phyloP scores from a whole-genome alignment of 2,888 invertebrate genomes.

The Dryobota labecula region DNA sequence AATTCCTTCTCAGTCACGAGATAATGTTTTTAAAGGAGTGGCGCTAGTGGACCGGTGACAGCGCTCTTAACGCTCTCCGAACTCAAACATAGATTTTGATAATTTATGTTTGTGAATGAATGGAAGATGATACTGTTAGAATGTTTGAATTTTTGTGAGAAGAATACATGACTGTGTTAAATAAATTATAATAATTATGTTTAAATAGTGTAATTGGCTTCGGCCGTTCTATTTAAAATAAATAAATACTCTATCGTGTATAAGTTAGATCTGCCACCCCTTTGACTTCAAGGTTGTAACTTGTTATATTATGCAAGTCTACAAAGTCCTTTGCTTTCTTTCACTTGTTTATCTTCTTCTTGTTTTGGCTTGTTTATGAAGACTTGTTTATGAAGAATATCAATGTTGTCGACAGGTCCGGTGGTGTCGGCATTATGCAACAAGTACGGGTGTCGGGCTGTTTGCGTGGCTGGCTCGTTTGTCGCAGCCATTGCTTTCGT shows the following conservation, averaged over 20 bases:
- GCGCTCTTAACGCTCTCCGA: no score
- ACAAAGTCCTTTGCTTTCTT: constrained; percentile 8
- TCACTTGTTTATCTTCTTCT: constrained; percentile 8
- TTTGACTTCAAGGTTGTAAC: constrained; percentile 1
- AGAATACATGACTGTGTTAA: no score
- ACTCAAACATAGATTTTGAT: no score
- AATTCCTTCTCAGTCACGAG: no score
- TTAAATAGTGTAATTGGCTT: no score
- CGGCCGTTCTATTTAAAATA: no score
- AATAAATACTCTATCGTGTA: not conserved
- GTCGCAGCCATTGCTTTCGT: constrained; percentile 96
- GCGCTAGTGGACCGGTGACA: no score
- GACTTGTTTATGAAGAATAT: constrained; percentile 22
- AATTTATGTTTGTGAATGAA: no score
- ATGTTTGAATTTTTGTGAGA: no score
- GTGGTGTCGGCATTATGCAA: constrained; percentile 98
- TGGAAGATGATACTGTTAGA: no score
- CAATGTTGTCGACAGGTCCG: constrained; percentile 92
- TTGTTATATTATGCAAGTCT: constrained; percentile 1
- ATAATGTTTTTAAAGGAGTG: no score
- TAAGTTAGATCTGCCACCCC: not conserved
- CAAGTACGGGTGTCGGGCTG: constrained; percentile 98
- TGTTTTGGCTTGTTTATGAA: not conserved
- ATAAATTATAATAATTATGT: no score
- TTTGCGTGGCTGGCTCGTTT: constrained; percentile 97